These are phyloP conservation scores for Ariopsis seemanni DNA, from an alignment of 2,113 vertebrate genomes.

Conservation along the genomic window DNA sequence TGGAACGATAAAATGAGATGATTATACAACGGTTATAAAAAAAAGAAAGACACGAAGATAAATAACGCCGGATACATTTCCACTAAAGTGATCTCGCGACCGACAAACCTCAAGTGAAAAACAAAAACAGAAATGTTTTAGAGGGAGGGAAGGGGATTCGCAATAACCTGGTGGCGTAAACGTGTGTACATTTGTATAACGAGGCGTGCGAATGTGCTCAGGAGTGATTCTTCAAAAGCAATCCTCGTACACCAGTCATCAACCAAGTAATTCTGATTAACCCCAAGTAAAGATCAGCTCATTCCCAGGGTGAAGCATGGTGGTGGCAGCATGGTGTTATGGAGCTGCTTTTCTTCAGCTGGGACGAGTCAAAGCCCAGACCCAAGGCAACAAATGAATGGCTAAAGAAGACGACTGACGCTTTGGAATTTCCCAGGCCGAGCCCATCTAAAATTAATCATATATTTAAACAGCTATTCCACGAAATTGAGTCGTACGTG, in stretches of 20 bases:
- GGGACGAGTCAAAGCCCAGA: neutral
- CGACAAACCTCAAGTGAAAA: neutral
- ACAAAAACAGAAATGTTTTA: neutral
- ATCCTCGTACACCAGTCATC: neutral
- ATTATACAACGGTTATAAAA: neutral
- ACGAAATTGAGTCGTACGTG: no score
- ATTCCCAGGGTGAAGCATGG: neutral
- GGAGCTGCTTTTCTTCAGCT: neutral
- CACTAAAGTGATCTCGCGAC: neutral
- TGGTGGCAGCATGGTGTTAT: neutral
- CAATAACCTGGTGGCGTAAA: neutral
- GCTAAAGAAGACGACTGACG: neutral
- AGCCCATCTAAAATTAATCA: no score
- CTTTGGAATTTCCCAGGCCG: neutral
- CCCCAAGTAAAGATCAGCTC: neutral
- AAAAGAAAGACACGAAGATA: neutral
- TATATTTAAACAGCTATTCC: no score
- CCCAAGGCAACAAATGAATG: neutral
- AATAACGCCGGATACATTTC: neutral
- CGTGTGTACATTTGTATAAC: neutral
- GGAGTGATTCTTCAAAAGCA: no score
- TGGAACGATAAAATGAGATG: neutral
- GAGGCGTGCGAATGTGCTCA: neutral
- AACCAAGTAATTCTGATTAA: neutral
- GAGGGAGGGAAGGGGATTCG: neutral